Conservation (phyloP, 1,140 invertebrate genomes). For the Oncopeltus fasciatus region DNA sequence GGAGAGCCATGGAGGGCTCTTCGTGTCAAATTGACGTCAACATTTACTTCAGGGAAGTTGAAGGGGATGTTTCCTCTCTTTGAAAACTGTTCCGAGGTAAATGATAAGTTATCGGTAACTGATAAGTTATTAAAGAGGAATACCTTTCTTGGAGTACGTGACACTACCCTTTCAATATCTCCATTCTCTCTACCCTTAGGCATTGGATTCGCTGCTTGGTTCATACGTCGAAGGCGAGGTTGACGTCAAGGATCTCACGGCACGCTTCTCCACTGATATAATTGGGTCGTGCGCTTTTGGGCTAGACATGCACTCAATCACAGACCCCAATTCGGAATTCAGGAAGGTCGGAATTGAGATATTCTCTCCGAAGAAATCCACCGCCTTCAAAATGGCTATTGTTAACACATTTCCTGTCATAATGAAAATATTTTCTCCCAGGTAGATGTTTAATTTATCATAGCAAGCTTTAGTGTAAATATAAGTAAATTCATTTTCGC, state of each 20-base stretch:
- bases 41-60: conserved; percentile 36
- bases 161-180: too few species aligned
- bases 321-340: conserved; percentile 29
- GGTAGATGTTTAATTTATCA: neutral
- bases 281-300: conserved; percentile 47
- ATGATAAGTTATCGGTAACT: too few species aligned
- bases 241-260: conserved; percentile 35
- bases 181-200: too few species aligned
- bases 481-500: too few species aligned
- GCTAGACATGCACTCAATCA: conserved; percentile 40
- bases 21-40: conserved; percentile 42
- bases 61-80: conserved; percentile 29
- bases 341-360: conserved; percentile 6
- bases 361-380: conserved; percentile 3
- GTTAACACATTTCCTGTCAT: neutral
- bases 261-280: conserved; percentile 44
- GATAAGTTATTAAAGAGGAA: neutral
- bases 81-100: conserved; percentile 25
- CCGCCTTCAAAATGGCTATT: neutral
- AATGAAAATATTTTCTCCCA: neutral
- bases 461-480: too few species aligned
- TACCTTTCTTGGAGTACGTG: neutral
- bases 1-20: conserved; percentile 38
- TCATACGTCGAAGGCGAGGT: neutral
- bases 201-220: neutral